Conservation (phyloP, 2,888 invertebrate genomes). For the Heteromurus nitidus region DNA sequence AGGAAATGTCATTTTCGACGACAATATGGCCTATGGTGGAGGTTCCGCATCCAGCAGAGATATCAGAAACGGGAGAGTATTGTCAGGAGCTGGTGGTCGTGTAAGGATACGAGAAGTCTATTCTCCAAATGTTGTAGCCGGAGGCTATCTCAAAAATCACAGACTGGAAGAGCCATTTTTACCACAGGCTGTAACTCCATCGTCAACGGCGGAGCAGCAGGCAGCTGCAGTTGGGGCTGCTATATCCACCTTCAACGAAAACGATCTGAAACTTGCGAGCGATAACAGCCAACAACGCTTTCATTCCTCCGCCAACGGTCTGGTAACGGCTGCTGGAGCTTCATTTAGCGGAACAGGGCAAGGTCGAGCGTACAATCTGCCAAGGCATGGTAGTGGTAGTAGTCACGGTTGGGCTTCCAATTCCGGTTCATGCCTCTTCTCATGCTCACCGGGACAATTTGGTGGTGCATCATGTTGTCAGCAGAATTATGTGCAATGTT, state of each 20-base stretch:
- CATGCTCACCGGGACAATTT: slow-evolving; percentile 39
- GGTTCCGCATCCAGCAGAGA: slow-evolving; percentile 15
- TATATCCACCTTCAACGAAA: not conserved
- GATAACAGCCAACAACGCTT: slow-evolving; percentile 19
- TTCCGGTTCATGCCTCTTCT: slow-evolving; percentile 53
- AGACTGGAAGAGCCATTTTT: slow-evolving; percentile 48
- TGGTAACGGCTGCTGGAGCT: slow-evolving; percentile 14
- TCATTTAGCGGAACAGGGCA: slow-evolving; percentile 21
- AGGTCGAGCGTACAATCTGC: not conserved
- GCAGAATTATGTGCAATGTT: slow-evolving; percentile 54
- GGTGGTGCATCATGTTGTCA: slow-evolving; percentile 42
- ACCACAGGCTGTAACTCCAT: slow-evolving; percentile 30
- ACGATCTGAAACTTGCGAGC: slow-evolving; percentile 25
- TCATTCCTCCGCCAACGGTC: not conserved
- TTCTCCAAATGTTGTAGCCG: slow-evolving; percentile 31
- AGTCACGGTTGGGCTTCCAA: slow-evolving; percentile 51
- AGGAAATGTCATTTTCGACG: slow-evolving; percentile 60
- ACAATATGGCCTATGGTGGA: slow-evolving; percentile 45
- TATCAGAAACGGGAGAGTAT: slow-evolving; percentile 26
- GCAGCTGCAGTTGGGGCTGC: slow-evolving; percentile 15
- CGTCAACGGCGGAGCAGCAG: slow-evolving; percentile 23
- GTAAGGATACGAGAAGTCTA: slow-evolving; percentile 7
- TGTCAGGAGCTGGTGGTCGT: not conserved
- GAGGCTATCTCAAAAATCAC: slow-evolving; percentile 57
- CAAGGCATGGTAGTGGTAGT: not conserved